phyloP scores from a whole-genome alignment of 37 sponge, comb jelly and placozoan genomes.

The Chondrilla cf. caribensis region DNA sequence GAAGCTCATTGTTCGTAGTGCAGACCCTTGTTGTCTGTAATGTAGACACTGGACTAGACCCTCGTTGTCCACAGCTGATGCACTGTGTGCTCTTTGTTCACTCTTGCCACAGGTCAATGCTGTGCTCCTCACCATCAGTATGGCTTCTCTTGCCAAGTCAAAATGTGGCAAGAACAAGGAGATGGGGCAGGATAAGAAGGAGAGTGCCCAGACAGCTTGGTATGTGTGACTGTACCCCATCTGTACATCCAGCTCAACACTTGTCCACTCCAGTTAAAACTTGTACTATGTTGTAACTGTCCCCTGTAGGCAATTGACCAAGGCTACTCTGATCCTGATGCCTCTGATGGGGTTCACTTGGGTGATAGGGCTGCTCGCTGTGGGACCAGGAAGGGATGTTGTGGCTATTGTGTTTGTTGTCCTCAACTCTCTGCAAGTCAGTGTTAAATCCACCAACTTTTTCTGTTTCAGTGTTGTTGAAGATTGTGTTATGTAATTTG shows the following conservation, averaged over 20 bases:
- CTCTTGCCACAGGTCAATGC: slow-evolving; percentile 8
- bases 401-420: neutral
- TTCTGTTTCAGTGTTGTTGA: too few species aligned
- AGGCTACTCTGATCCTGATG: slow-evolving; percentile 4
- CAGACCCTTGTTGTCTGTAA: too few species aligned
- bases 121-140: neutral
- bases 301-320: slow-evolving; percentile 3
- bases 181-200: neutral
- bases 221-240: too few species aligned
- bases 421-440: neutral
- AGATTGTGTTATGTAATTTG: too few species aligned
- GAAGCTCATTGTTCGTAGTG: too few species aligned
- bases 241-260: too few species aligned
- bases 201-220: too few species aligned
- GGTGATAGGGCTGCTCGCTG: slow-evolving; percentile 5
- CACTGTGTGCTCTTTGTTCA: too few species aligned
- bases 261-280: too few species aligned
- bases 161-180: neutral
- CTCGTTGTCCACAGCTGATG: too few species aligned
- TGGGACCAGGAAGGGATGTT: neutral
- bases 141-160: neutral
- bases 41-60: too few species aligned
- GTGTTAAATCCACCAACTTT: neutral
- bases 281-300: too few species aligned
- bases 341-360: slow-evolving; percentile 21